A percentile compares a stretch with the other conserved stretches of the same genome.
phyloP scores from a whole-genome alignment of 2,797 vertebrate species.

The Fistularia tabacaria region DNA sequence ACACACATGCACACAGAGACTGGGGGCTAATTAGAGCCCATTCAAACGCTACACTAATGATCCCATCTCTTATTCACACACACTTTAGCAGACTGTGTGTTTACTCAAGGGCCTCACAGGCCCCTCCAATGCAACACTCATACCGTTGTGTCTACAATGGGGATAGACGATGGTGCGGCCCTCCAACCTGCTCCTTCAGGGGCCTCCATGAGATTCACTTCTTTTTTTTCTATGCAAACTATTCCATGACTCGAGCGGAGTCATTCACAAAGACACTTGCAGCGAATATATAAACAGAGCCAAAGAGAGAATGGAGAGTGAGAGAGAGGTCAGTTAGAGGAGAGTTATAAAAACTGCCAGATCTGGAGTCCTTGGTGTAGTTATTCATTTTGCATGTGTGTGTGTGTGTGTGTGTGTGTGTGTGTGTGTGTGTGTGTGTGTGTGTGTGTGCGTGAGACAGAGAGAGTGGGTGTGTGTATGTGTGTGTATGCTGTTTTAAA shows the following conservation, averaged over 20 bases:
- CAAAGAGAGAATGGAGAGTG: slow-evolving; percentile 40
- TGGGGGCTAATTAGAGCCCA: slow-evolving; percentile 76
- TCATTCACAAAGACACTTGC: slow-evolving; percentile 60
- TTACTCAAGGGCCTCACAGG: slow-evolving; percentile 72
- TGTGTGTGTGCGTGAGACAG: neutral
- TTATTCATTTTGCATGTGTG: slow-evolving; percentile 13
- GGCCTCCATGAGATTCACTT: slow-evolving; percentile 39
- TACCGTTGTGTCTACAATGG: slow-evolving; percentile 56
- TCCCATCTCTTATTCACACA: slow-evolving; percentile 72
- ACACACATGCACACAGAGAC: slow-evolving; percentile 35
- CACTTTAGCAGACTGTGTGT: slow-evolving; percentile 72
- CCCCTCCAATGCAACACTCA: slow-evolving; percentile 59
- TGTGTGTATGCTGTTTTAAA: slow-evolving; percentile 55
- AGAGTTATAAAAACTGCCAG: slow-evolving; percentile 71
- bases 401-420: slow-evolving; percentile 4
- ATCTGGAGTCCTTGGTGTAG: slow-evolving; percentile 51
- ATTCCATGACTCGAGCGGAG: slow-evolving; percentile 49
- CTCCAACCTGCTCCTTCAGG: slow-evolving; percentile 55
- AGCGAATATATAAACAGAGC: slow-evolving; percentile 62
- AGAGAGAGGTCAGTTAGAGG: slow-evolving; percentile 67
- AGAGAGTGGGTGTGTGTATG: too few relatives aligned
- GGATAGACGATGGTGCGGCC: slow-evolving; percentile 34
- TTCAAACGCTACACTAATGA: slow-evolving; percentile 79
- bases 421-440: slow-evolving; percentile 8
- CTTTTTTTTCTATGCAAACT: slow-evolving; percentile 50